Base-by-base conservation (phyloP, 2,113 vertebrate species). In the Lamprotornis superbus region DNA sequence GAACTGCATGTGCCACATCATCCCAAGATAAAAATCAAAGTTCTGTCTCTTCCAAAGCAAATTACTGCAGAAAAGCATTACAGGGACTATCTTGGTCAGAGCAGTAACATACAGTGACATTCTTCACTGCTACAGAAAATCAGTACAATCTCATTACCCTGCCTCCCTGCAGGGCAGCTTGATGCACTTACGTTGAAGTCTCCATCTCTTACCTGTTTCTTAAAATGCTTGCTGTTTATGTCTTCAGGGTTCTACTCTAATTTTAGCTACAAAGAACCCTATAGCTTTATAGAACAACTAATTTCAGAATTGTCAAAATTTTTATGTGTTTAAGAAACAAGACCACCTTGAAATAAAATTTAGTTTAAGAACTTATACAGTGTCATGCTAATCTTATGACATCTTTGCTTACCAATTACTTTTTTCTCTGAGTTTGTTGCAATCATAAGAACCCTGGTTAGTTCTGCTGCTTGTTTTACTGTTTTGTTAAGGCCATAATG, bases 81-180 rank as follows among this genome's bases (percentile, higher is more conserved):
- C 70, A 59, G n/a, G 13, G 33, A 59, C 59, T 78, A 7, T 77
- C 83, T 75, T n/a, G 4, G 44, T 71, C 33, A 74, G 63, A 87
- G 53, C 46, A 61, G 83, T 57, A 89, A 68, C 1, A 2, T 60
- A 40, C 20, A 39, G 60, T 83, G 85, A 83, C 83, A 88, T 94
- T 89, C 77, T 87, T 90, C 83, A 76, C 56, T 70, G 57, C 57
- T 79, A 59, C 81, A 87, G 89, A 96, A 95, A 95, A 93, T 94
- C 91, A 83, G 92, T 79, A 67, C 89, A 87, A 89, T 90, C 92
- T 84, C 91, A 82, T 96, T 96, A 91, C 27, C 18, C 15, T 89
- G 86, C 56, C 59, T 89, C 80, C 83, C 96, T 87, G 87, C 81
- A 74, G 76, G 70, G 89, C 59, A 92, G 56, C 69, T 89, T 92